Evolutionary conservation across 2,888 invertebrate genomes (phyloP).

Genomic region (Nemurella pictetii): DNA sequence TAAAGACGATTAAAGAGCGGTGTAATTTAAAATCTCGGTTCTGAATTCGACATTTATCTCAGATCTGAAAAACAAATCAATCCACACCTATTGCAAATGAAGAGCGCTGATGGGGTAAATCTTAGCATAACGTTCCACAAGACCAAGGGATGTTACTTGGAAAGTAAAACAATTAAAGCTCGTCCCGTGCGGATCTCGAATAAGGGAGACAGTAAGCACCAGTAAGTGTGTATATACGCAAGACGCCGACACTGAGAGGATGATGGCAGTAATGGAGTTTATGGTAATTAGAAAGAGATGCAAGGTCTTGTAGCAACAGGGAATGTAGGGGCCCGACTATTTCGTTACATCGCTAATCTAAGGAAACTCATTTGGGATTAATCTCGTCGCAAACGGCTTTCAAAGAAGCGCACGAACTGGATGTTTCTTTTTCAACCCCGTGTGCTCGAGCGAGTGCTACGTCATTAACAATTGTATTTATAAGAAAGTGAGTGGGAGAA

Average conservation of each 20-base stretch:
- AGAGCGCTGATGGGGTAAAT: not conserved
- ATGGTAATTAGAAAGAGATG: not conserved
- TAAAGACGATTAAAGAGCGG: not conserved
- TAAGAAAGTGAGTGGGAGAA: not conserved
- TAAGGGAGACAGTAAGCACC: not conserved
- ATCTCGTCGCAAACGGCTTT: not conserved
- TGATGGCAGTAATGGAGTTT: not conserved
- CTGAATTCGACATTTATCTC: no score
- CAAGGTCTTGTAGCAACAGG: not conserved
- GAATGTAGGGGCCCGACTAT: not conserved
- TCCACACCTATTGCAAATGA: not conserved
- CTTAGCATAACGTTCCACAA: not conserved
- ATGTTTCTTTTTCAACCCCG: not conserved
- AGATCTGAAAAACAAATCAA: not conserved
- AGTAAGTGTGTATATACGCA: no score
- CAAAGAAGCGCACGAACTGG: not conserved
- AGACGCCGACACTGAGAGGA: not conserved
- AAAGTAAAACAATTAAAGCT: not conserved
- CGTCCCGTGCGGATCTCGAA: not conserved
- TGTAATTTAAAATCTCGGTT: not conserved
- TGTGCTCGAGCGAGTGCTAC: not conserved
- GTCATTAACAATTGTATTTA: not conserved
- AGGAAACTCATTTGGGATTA: not conserved
- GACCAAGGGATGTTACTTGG: not conserved
- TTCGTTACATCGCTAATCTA: not conserved